Base-by-base conservation (phyloP, 1,140 invertebrate species). In the Agrypnia vestita region DNA sequence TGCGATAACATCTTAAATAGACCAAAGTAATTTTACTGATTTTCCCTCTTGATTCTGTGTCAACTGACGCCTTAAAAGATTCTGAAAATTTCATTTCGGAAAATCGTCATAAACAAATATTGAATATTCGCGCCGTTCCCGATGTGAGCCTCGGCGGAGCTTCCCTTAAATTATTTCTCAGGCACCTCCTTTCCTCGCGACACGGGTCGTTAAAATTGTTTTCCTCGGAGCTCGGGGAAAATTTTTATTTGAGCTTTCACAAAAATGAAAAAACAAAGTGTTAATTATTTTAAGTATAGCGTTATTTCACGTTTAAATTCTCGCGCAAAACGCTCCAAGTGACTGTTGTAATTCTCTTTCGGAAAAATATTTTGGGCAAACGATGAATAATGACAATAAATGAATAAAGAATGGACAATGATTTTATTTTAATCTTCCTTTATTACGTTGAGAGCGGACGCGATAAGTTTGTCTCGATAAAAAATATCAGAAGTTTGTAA, bases 71-170 rank as follows among this genome's bases (percentile, higher is more conserved):
- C 49, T 13, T 51, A 13, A 12, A 51, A 35, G 25, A 51, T 51
- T 15, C 49, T 9, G 49, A 15, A 15, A 51, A 51, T 51, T 51
- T 15, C 11, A 51, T 13, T 51, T 51, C n/a, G 49, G n/a, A 51
- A 73, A 75, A 79, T 79, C 77, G 77, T 79, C 62, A 79, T 79
- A 79, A 56, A 72, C 61, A 79, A 79, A 79, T 79, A 79, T 79
- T 79, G 77, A 73, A 79, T 72, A 55, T 79, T 78, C 56, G 64
- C 55, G 25, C 25, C 6, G 25, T 35, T 72, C 43, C 72, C 51
- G 47, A 17, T 51, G 72, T 51, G 17, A 15, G 35, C 53, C 21
- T n/a, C n/a, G 21, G 1, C 21, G 11, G 76, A 67, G n/a, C 12
- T 61, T 47, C 15, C 17, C 49, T 47, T 78, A 46, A 11, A 55